Conservation (phyloP, 2,888 invertebrate genomes). For the Chironomus tentans region DNA sequence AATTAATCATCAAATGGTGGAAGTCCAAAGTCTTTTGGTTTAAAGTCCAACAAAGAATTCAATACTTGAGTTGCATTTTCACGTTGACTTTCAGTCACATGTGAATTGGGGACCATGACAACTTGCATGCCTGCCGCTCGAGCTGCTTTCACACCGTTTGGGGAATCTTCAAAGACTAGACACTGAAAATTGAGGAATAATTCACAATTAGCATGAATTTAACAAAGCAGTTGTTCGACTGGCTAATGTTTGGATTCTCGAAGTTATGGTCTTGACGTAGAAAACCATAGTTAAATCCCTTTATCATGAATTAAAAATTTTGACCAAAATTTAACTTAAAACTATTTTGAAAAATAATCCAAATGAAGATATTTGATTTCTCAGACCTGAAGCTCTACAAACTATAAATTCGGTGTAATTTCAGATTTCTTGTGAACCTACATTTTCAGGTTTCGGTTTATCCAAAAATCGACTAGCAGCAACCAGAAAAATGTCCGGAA, state of each 20-base stretch:
- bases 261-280: too few relatives aligned
- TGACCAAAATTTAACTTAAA: too few relatives aligned
- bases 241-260: too few relatives aligned
- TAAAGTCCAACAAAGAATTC: conserved; percentile 63
- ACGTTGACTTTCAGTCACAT: conserved; percentile 43
- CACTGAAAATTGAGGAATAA: conserved; percentile 46
- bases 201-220: too few relatives aligned
- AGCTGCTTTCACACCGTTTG: conserved; percentile 77
- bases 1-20: conserved; percentile 49
- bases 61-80: conserved; percentile 60
- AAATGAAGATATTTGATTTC: too few relatives aligned
- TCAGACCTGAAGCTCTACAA: too few relatives aligned
- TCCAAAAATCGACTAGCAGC: conserved; percentile 64
- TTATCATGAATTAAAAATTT: too few relatives aligned
- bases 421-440: too few relatives aligned
- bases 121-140: conserved; percentile 75
- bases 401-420: too few relatives aligned
- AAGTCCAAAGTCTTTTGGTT: conserved; percentile 77
- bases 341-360: too few relatives aligned
- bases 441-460: conserved; percentile 52
- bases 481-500: conserved; percentile 78
- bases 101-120: conserved; percentile 69
- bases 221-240: too few relatives aligned
- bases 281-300: too few relatives aligned
- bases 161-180: conserved; percentile 86